Conservation (phyloP, 1,140 invertebrate genomes). For the Brachystomella parvula region DNA sequence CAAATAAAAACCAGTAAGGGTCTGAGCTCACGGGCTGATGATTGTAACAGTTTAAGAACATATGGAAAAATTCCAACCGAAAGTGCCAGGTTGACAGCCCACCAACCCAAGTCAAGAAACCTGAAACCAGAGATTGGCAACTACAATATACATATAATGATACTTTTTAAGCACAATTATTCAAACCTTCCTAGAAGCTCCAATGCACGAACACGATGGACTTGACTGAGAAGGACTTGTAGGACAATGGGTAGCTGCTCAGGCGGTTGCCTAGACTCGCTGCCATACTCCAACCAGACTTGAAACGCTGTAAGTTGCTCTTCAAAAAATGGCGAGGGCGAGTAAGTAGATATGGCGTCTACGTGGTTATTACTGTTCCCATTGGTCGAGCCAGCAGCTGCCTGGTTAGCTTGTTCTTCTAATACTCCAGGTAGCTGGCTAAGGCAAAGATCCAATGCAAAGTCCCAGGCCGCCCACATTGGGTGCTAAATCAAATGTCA, state of each 20-base stretch:
- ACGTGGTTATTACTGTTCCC: conserved; percentile 7
- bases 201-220: conserved; percentile 86
- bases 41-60: conserved; percentile 90
- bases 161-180: neutral
- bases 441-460: conserved; percentile 86
- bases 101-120: conserved; percentile 91
- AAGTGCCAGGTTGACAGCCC: conserved; percentile 92
- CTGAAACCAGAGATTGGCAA: conserved; percentile 6
- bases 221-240: conserved; percentile 93
- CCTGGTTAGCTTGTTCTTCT: conserved; percentile 41
- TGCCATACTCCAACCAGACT: conserved; percentile 82
- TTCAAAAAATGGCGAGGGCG: conserved; percentile 88
- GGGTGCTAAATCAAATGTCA: conserved; percentile 51
- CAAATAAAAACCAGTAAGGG: conserved; percentile 95
- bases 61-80: conserved; percentile 99
- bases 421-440: conserved; percentile 74
- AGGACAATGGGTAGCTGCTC: conserved; percentile 96
- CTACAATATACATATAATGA: neutral
- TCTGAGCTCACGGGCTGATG: conserved; percentile 80
- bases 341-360: conserved; percentile 45
- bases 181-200: conserved; percentile 74
- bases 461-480: conserved; percentile 96
- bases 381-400: conserved; percentile 8
- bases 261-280: conserved; percentile 68
- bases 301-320: conserved; percentile 98